Evolutionary conservation across 2,888 invertebrate species (phyloP).

Genomic region (Endotricha flammealis): DNA sequence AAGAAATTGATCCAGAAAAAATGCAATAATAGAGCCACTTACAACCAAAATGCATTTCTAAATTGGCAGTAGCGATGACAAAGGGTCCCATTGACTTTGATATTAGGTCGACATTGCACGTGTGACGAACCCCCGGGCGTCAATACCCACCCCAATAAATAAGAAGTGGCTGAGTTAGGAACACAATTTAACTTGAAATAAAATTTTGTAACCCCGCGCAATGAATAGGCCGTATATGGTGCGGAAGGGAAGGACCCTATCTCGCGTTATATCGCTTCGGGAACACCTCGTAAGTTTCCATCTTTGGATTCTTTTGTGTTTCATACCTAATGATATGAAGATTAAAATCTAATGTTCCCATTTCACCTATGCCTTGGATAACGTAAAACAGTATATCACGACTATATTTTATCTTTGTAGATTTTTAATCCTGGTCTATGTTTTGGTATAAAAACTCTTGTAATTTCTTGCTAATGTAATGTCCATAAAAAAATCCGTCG

Average conservation of each 20-base stretch:
- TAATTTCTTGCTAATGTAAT: too few relatives aligned
- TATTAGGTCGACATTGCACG: slow-evolving; percentile 43
- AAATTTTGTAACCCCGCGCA: slow-evolving; percentile 67
- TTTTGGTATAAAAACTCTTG: too few relatives aligned
- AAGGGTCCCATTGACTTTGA: slow-evolving; percentile 51
- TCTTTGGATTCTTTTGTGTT: slow-evolving; percentile 54
- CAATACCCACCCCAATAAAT: slow-evolving; percentile 57
- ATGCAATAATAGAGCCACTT: slow-evolving; percentile 32
- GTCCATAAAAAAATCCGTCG: too few relatives aligned
- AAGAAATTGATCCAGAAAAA: too few relatives aligned
- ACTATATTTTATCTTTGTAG: too few relatives aligned
- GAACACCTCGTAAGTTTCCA: slow-evolving; percentile 57
- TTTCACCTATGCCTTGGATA: not conserved
- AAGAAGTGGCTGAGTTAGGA: slow-evolving; percentile 62
- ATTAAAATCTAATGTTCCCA: slow-evolving; percentile 22
- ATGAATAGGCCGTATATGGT: slow-evolving; percentile 62
- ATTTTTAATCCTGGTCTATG: too few relatives aligned
- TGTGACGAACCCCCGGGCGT: slow-evolving; percentile 42
- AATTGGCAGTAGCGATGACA: slow-evolving; percentile 53
- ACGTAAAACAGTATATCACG: too few relatives aligned
- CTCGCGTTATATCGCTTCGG: slow-evolving; percentile 48
- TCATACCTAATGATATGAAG: slow-evolving; percentile 56
- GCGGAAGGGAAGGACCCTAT: slow-evolving; percentile 58
- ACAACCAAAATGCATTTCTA: slow-evolving; percentile 43
- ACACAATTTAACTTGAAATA: slow-evolving; percentile 76